phyloP scores from a whole-genome alignment of 2,888 invertebrate genomes.

The Bimastos eiseni region DNA sequence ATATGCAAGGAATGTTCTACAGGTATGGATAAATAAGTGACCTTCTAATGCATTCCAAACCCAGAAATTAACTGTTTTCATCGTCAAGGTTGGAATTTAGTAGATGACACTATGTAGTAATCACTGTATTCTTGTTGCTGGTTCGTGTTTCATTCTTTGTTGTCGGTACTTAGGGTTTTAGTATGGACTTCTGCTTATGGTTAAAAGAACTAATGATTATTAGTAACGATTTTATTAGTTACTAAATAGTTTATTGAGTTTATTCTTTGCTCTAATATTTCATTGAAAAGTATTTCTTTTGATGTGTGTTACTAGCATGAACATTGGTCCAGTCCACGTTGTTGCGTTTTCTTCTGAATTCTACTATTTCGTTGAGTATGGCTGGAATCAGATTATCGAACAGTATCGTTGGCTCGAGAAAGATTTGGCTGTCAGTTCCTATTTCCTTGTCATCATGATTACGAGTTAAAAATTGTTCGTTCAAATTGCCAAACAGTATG shows the following conservation, averaged over 20 bases:
- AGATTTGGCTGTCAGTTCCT: constrained; percentile 70
- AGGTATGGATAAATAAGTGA: constrained; percentile 48
- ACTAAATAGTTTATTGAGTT: background rate
- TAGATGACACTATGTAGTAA: background rate
- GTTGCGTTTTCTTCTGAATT: constrained; percentile 88
- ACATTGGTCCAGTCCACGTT: constrained; percentile 67
- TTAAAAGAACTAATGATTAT: constrained; percentile 17
- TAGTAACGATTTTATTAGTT: background rate
- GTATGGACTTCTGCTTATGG: background rate
- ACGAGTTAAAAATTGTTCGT: background rate
- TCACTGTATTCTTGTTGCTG: background rate
- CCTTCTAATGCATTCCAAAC: background rate
- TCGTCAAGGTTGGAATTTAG: background rate
- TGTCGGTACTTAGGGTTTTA: too few species aligned
- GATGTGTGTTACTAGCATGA: constrained; percentile 60
- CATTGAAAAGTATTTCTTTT: background rate
- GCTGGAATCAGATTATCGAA: constrained; percentile 69
- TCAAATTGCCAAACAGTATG: background rate
- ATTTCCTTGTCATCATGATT: background rate
- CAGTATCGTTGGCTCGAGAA: constrained; percentile 77
- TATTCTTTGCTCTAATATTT: background rate
- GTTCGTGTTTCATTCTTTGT: too few species aligned
- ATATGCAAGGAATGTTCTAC: constrained; percentile 55
- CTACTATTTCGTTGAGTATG: constrained; percentile 88
- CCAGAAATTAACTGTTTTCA: background rate